These are phyloP conservation scores for Porites lobata DNA, from an alignment of 92 coral and sea anemone species.

Conservation along the genomic window DNA sequence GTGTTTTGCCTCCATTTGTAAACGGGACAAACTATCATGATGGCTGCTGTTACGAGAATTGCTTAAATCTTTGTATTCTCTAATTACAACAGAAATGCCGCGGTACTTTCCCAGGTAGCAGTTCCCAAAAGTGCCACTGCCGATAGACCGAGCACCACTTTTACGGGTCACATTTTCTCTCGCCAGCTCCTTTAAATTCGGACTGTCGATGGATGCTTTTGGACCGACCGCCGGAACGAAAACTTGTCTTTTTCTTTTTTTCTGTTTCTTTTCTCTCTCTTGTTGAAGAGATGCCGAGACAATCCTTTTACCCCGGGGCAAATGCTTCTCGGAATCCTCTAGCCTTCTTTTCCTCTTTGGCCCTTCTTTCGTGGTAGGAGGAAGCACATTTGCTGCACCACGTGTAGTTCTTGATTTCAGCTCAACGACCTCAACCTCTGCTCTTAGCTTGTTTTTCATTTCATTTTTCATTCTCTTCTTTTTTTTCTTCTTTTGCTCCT, in stretches of 20 bases:
- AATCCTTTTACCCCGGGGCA: no score
- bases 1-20: slow-evolving; percentile 24
- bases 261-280: no score
- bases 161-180: slow-evolving; percentile 16
- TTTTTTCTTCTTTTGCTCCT: background rate
- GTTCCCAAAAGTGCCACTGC: slow-evolving; percentile 49
- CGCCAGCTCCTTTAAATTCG: slow-evolving; percentile 15
- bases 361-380: no score
- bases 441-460: slow-evolving; percentile 4
- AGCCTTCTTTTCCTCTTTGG: no score
- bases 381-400: slow-evolving; percentile 1
- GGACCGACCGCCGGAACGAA: no score
- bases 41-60: background rate
- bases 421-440: background rate
- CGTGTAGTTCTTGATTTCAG: background rate
- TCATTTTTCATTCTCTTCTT: slow-evolving; percentile 8
- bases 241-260: no score
- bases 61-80: slow-evolving; percentile 40
- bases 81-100: slow-evolving; percentile 36
- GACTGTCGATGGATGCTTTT: background rate
- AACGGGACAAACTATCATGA: no score
- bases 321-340: no score
- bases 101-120: slow-evolving; percentile 59
- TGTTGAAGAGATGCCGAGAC: no score
- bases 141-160: slow-evolving; percentile 10